Base-by-base conservation (phyloP, 2,113 vertebrate genomes). In the Poecile atricapillus region DNA sequence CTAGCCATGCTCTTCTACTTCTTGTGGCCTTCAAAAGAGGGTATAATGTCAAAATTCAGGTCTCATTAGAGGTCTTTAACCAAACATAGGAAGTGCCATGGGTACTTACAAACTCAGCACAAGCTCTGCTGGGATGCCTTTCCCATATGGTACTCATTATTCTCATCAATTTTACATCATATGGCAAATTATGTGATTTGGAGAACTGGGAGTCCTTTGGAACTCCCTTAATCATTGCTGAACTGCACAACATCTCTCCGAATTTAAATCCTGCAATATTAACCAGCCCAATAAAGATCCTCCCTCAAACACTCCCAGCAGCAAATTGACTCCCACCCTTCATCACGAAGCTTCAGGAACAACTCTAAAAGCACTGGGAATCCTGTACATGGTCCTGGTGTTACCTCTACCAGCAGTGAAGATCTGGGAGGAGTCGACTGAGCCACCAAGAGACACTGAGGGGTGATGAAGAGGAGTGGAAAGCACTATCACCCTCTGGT, bases 171-270 rank as follows among this genome's bases (percentile, higher is more conserved):
- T 93, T 81, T 81, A 83, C 41, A 89, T 90, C 83, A 65, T 50
- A 71, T 18, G 28, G 69, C 44, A 96, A 95, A 75, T 86, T 75
- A 92, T 31, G 41, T 49, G 65, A 95, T 95, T 87, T 90, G 52
- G n/a, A 35, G 56, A 90, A 94, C 2, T 55, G 33, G 13, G 41
- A 92, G 65, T 83, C 56, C 83, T 95, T 95, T 43, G 68, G 15
- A 94, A 81, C 18, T 90, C 60, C 60, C 83, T 92, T 68, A 68
- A 71, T 75, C 83, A 14, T 11, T 68, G 73, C 12, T 1, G 2
- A 83, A 49, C 85, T 53, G 82, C 64, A 80, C 46, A 87, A 69
- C 43, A 46, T 70, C 58, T 78, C 73, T 62, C 65, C 0, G 0
- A 68, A 64, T 71, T 93, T 90, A 83, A 80, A 15, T 25, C 35